Evolutionary conservation across 2,888 invertebrate genomes (phyloP).

Genomic region (Neoitamus cyanurus): DNA sequence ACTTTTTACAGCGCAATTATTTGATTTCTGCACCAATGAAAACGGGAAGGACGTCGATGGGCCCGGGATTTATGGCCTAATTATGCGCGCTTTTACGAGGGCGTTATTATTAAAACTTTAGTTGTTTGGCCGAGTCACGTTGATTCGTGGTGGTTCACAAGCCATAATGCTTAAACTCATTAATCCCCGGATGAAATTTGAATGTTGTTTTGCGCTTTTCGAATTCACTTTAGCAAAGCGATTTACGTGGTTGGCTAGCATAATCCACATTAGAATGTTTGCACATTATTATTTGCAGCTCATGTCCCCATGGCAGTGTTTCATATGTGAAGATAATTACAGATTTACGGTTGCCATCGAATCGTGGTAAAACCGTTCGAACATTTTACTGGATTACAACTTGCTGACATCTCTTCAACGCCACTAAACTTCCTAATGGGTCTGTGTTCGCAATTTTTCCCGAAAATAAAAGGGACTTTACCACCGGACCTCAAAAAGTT

Average conservation of each 20-base stretch:
- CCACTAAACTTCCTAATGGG: neutral
- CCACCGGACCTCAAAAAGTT: neutral
- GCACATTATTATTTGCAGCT: neutral
- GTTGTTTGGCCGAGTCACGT: neutral
- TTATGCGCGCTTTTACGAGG: neutral
- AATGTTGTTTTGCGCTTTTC: neutral
- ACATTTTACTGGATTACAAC: neutral
- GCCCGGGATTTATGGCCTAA: neutral
- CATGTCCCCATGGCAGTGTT: neutral
- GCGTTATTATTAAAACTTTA: neutral
- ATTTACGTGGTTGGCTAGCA: neutral
- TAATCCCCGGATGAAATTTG: neutral
- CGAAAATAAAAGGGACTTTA: neutral
- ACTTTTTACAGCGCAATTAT: slow-evolving; percentile 1
- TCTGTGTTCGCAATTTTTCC: neutral
- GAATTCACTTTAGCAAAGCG: neutral
- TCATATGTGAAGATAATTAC: neutral
- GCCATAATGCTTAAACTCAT: neutral
- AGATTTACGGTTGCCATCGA: neutral
- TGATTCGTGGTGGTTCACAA: neutral
- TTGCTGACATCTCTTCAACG: neutral
- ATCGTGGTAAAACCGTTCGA: neutral
- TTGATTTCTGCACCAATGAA: neutral
- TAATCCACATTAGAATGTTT: neutral
- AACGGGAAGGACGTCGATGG: neutral